Conservation (phyloP, 2,888 invertebrate species). For the Globia sparganii region DNA sequence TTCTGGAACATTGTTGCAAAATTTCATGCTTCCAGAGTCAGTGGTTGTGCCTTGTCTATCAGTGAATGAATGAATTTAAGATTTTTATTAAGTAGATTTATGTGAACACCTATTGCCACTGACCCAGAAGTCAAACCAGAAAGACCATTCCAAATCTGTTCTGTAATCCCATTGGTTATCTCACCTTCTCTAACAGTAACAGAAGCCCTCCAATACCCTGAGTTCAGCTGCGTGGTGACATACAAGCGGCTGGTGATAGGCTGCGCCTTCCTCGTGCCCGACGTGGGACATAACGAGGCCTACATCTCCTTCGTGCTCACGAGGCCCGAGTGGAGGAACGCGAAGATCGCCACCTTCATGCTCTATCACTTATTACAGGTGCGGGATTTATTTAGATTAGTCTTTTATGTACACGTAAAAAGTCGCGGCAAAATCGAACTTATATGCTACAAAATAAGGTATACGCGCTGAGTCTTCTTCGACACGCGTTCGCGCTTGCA, state of each 20-base stretch:
- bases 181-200: conserved; percentile 91
- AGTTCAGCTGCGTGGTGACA: conserved; percentile 96
- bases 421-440: background rate
- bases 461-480: background rate
- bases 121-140: no score
- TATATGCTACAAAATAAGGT: background rate
- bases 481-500: background rate
- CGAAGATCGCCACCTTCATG: conserved; percentile 96
- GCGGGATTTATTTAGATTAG: background rate
- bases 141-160: background rate
- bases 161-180: background rate
- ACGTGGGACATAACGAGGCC: conserved; percentile 94
- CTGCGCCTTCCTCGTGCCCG: conserved; percentile 97
- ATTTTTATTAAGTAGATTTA: no score
- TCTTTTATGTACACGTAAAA: background rate
- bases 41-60: no score
- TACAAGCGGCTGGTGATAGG: conserved; percentile 95
- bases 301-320: conserved; percentile 97
- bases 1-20: no score
- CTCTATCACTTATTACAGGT: conserved; percentile 96
- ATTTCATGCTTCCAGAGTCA: no score
- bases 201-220: conserved; percentile 97
- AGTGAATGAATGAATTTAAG: no score
- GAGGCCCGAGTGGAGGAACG: conserved; percentile 96
- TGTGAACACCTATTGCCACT: no score